These are phyloP conservation scores for Pangasianodon hypophthalmus DNA, from an alignment of 2,113 vertebrate genomes.

Conservation along the genomic window DNA sequence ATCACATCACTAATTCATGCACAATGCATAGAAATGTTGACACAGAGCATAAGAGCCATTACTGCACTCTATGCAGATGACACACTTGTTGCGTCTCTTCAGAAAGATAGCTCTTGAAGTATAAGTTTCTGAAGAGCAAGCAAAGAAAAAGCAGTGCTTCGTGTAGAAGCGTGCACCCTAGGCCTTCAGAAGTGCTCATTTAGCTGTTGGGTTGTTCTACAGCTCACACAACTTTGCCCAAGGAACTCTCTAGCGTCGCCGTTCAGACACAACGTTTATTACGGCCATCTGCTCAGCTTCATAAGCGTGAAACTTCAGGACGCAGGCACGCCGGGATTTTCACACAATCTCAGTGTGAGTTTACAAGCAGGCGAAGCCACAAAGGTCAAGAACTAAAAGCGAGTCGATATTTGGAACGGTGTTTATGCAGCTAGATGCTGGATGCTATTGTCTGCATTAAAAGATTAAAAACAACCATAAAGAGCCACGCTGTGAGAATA, in stretches of 20 bases:
- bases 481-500: neutral
- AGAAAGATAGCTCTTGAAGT: neutral
- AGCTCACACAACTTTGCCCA: conserved; percentile 44
- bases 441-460: conserved; percentile 51
- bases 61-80: neutral
- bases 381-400: conserved; percentile 67
- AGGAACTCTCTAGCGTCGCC: conserved; percentile 32
- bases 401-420: conserved; percentile 53
- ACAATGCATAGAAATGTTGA: neutral
- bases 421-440: conserved; percentile 41
- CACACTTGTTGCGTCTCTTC: neutral
- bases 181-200: conserved; percentile 18
- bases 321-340: conserved; percentile 8
- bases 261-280: conserved; percentile 7
- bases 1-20: neutral
- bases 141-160: neutral
- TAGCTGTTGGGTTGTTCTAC: conserved; percentile 30
- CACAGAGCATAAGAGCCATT: neutral
- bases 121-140: neutral
- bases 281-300: conserved; percentile 49
- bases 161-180: neutral
- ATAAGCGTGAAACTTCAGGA: conserved; percentile 26
- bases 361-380: conserved; percentile 15
- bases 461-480: conserved; percentile 56
- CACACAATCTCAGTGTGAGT: conserved; percentile 19